Evolutionary conservation across 2,888 invertebrate species (phyloP).

Genomic region (Nineta flava): DNA sequence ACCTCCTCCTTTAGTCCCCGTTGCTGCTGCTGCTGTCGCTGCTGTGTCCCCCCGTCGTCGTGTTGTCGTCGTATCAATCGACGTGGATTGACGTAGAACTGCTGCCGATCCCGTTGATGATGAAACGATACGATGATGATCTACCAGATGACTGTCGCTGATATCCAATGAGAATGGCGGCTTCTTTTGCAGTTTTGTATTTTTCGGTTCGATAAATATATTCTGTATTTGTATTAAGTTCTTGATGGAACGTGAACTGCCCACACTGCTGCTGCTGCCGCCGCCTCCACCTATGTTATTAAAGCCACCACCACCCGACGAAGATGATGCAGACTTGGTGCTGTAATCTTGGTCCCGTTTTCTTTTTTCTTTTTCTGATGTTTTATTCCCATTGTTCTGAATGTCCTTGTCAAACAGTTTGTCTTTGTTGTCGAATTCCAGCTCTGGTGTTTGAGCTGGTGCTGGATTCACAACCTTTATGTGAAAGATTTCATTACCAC

Average conservation of each 20-base stretch:
- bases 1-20: not conserved
- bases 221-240: conserved; percentile 5
- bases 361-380: conserved; percentile 2
- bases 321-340: no score
- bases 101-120: no score
- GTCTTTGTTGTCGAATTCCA: not conserved
- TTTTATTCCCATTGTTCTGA: not conserved
- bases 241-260: conserved; percentile 1
- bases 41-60: no score
- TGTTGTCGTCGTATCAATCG: not conserved
- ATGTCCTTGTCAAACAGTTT: not conserved
- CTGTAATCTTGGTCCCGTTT: no score
- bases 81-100: not conserved
- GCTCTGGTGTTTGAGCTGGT: not conserved
- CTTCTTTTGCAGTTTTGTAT: not conserved
- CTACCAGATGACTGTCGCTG: not conserved
- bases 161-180: not conserved
- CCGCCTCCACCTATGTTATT: no score
- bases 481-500: no score
- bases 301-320: no score
- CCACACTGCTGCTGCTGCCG: not conserved
- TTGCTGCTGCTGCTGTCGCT: no score
- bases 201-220: conserved; percentile 4
- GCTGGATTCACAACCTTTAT: no score
- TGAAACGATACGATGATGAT: not conserved